phyloP scores from a whole-genome alignment of 2,888 invertebrate species.

The Tetragonisca angustula region DNA sequence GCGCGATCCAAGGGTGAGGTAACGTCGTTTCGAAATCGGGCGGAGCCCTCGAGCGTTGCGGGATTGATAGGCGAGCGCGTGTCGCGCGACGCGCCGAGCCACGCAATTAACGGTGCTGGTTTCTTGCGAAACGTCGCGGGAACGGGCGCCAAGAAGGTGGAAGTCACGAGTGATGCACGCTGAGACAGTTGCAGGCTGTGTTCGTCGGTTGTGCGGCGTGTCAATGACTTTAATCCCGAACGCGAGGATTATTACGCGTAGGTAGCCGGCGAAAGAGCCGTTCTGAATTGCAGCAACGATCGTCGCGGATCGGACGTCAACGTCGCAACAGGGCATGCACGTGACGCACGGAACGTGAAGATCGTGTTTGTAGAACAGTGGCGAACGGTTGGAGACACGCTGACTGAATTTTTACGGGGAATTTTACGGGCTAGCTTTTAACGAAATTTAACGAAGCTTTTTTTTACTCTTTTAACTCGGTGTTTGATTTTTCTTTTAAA shows the following conservation, averaged over 20 bases:
- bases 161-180: conserved; percentile 11
- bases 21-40: conserved; percentile 10
- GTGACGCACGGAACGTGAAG: not conserved
- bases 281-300: conserved; percentile 41
- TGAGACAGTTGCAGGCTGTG: conserved; percentile 50
- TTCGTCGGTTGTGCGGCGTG: conserved; percentile 44
- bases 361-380: not conserved
- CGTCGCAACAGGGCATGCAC: conserved; percentile 49
- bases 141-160: conserved; percentile 17
- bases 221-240: conserved; percentile 54
- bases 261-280: conserved; percentile 38
- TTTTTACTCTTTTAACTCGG: not conserved
- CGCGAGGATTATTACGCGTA: conserved; percentile 52
- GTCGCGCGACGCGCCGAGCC: conserved; percentile 13
- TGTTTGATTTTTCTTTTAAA: not conserved
- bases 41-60: conserved; percentile 18
- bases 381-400: not conserved
- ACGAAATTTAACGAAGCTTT: not conserved
- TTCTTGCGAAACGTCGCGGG: conserved; percentile 53
- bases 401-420: not conserved
- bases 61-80: conserved; percentile 50
- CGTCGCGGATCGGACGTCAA: conserved; percentile 51
- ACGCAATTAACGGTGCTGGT: conserved; percentile 57
- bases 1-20: not conserved
- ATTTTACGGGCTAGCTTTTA: not conserved